Evolutionary conservation across 2,888 invertebrate genomes (phyloP), one percentile per base, ranked within the genome.

Genomic region (Parthenolecanium corni): DNA sequence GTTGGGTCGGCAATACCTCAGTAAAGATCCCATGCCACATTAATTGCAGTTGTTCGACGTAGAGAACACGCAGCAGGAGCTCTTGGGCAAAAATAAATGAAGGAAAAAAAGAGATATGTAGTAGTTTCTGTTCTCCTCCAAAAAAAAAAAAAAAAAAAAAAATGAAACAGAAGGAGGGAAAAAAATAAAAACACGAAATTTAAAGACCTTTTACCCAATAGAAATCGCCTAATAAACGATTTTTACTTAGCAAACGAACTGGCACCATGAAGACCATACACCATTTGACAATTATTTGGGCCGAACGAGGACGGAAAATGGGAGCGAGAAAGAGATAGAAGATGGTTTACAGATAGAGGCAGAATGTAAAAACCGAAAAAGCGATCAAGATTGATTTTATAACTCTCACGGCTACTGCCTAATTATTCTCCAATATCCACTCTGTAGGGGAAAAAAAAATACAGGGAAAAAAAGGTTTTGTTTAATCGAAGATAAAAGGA

Each of bases 201-300:
- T 58, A 58, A 58, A 46, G 58, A 58, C 36, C 58, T 46, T 58
- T 58, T 46, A 20, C 46, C 58, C 58, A 58, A 47, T 58, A 58
- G 25, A 58, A 21, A 25, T 36, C 25, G 47, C 46, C 31, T 58
- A 58, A 58, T 58, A 58, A 47, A 58, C 47, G 46, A 44, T 25
- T 46, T 46, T 20, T 31, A 31, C 31, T 31, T 12, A 5, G 58
- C 42, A 58, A 58, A 58, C 47, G 58, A 58, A 47, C 58, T 58
- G 58, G 58, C 58, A 58, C 58, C 58, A 31, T 16, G 20, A 58
- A 58, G 58, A 58, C 58, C 36, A 14, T 38, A 18, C 31, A 53
- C 18, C 25, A 16, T 58, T 58, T 58, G 58, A 58, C 58, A 58
- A 58, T 58, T 58, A 18, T 18, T 49, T 20, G 11, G 20, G 31